Evolutionary conservation across 2,888 invertebrate genomes (phyloP).

Genomic region (Petrolisthes cinctipes): DNA sequence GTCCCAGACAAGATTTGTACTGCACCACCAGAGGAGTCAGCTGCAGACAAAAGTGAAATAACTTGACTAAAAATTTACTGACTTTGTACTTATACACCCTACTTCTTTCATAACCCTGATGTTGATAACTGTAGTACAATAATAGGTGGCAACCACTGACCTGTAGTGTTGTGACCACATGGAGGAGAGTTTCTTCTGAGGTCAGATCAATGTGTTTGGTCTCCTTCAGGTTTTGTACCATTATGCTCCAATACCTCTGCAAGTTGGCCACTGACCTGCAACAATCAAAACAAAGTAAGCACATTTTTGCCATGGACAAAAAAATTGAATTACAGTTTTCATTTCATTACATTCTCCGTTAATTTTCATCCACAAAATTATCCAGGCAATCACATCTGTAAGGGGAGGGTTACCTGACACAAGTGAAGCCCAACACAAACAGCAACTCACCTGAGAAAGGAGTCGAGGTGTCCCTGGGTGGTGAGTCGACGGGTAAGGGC

Average conservation of each 20-base stretch:
- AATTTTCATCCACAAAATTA: no score
- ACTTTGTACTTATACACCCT: no score
- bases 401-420: neutral
- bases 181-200: slow-evolving; percentile 32
- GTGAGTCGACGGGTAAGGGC: slow-evolving; percentile 28
- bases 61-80: neutral
- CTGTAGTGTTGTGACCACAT: slow-evolving; percentile 39
- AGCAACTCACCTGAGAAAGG: slow-evolving; percentile 38
- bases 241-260: slow-evolving; percentile 34
- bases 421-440: neutral
- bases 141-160: neutral
- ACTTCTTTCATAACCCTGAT: neutral
- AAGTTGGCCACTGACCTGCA: slow-evolving; percentile 34
- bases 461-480: slow-evolving; percentile 41
- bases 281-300: no score
- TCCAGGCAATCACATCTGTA: neutral
- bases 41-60: slow-evolving; percentile 6
- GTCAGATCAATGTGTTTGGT: slow-evolving; percentile 39
- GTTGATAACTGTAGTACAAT: neutral
- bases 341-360: no score
- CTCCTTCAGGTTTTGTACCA: slow-evolving; percentile 39
- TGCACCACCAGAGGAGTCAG: slow-evolving; percentile 24
- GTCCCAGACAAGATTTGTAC: slow-evolving; percentile 29
- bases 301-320: no score
- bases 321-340: neutral